Evolutionary conservation across 2,888 invertebrate genomes (phyloP).

Genomic region (Epistrophella euchroma): DNA sequence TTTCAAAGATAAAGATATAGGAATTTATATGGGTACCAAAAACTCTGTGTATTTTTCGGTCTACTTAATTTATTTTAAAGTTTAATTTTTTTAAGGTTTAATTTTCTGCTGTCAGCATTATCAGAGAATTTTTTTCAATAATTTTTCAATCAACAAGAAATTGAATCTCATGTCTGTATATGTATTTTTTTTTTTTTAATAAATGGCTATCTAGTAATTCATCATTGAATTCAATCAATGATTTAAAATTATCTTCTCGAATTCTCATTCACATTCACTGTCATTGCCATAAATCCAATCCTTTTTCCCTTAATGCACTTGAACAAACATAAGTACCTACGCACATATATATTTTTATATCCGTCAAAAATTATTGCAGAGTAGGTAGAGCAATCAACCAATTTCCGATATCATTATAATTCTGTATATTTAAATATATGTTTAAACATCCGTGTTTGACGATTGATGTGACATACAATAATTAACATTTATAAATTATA

Average conservation of each 20-base stretch:
- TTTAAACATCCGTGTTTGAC: slow-evolving; percentile 14
- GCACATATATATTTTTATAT: not conserved
- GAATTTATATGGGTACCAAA: too few relatives aligned
- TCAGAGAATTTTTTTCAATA: not conserved
- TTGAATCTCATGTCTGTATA: not conserved
- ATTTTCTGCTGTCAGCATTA: not conserved
- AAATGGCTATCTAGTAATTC: slow-evolving; percentile 4
- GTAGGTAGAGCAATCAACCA: slow-evolving; percentile 11
- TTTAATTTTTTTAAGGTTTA: too few relatives aligned
- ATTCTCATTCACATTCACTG: not conserved
- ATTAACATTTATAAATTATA: slow-evolving; percentile 48
- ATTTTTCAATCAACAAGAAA: not conserved
- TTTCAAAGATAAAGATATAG: too few relatives aligned
- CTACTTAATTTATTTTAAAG: too few relatives aligned
- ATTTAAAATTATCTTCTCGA: not conserved
- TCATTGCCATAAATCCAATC: not conserved
- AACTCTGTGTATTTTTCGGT: too few relatives aligned
- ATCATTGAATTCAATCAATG: slow-evolving; percentile 15
- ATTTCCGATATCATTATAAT: not conserved
- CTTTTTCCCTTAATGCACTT: not conserved
- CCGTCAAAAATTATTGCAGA: not conserved
- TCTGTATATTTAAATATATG: not conserved
- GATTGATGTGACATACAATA: slow-evolving; percentile 43
- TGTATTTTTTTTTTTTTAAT: not conserved
- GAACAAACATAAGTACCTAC: too few relatives aligned